phyloP scores from a whole-genome alignment of 2,797 vertebrate species.

The Loriculus beryllinus region DNA sequence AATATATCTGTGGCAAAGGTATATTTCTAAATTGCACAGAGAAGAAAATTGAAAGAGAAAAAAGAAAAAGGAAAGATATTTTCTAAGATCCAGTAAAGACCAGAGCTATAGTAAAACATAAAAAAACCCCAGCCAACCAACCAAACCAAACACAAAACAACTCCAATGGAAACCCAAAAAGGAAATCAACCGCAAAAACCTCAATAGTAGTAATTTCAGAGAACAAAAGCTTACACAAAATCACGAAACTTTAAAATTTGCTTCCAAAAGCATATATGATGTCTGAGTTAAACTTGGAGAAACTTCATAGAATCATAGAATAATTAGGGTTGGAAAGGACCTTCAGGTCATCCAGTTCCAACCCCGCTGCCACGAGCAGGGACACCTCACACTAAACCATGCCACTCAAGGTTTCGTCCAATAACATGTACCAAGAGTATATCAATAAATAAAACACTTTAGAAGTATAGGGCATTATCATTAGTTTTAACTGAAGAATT shows the following conservation, averaged over 20 bases:
- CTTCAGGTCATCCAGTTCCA: too few relatives aligned
- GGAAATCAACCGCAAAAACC: background rate
- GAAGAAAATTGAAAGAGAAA: background rate
- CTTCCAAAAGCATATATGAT: background rate
- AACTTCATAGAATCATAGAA: background rate
- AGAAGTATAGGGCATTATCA: background rate
- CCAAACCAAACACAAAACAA: accelerated
- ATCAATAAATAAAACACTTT: background rate
- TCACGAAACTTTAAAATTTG: background rate
- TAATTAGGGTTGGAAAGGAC: too few relatives aligned
- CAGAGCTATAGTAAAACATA: background rate
- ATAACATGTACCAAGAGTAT: background rate
- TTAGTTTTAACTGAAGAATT: background rate
- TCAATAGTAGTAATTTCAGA: background rate
- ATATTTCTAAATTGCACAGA: background rate
- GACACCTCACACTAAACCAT: too few relatives aligned
- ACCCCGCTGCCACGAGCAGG: too few relatives aligned
- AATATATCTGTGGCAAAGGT: background rate
- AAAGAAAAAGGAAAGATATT: background rate
- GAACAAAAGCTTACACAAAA: background rate
- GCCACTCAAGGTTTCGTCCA: too few relatives aligned
- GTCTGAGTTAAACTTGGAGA: background rate
- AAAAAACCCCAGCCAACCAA: background rate
- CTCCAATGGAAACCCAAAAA: background rate
- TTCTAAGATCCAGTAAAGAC: background rate